Evolutionary conservation across 2,888 invertebrate species (phyloP).

Genomic region (Agrilus cyanescens): DNA sequence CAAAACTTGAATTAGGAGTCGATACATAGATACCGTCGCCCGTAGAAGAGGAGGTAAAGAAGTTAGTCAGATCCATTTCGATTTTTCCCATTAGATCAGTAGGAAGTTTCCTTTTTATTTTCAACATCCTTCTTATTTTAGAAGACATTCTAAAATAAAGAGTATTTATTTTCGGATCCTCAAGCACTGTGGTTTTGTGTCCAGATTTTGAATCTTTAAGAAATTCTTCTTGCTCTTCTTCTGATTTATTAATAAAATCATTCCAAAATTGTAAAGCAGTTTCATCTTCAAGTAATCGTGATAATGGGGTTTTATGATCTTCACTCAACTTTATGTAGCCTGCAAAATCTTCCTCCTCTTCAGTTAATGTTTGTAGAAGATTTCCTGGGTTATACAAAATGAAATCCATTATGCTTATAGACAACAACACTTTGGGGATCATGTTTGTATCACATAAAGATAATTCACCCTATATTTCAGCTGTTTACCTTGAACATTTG

Average conservation of each 20-base stretch:
- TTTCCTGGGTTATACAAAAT: constrained; percentile 17
- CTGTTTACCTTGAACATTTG: no score
- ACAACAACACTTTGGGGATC: no score
- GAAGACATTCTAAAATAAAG: constrained; percentile 22
- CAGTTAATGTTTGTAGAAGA: constrained; percentile 22
- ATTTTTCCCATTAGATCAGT: constrained; percentile 21
- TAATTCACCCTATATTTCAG: no score
- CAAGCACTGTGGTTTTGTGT: neutral
- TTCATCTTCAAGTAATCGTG: constrained; percentile 22
- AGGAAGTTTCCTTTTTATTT: constrained; percentile 24
- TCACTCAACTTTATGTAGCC: constrained; percentile 21
- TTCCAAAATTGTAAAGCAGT: constrained; percentile 26
- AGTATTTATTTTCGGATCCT: constrained; percentile 9
- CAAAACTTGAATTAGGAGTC: constrained; percentile 24
- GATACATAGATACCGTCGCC: constrained; percentile 19
- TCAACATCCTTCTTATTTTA: constrained; percentile 24
- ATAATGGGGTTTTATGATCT: constrained; percentile 23
- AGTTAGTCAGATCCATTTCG: constrained; percentile 23
- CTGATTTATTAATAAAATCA: constrained; percentile 25
- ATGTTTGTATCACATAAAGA: no score
- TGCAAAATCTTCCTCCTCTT: constrained; percentile 22
- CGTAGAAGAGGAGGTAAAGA: constrained; percentile 21
- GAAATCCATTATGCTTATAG: no score
- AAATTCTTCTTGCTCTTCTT: constrained; percentile 23
- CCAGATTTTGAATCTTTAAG: constrained; percentile 14